Percentiles rank a stretch among this genome's conserved stretches.
These are phyloP conservation scores for Sebastes vulpes DNA, from an alignment of 2,797 vertebrate genomes.

Conservation along the genomic window DNA sequence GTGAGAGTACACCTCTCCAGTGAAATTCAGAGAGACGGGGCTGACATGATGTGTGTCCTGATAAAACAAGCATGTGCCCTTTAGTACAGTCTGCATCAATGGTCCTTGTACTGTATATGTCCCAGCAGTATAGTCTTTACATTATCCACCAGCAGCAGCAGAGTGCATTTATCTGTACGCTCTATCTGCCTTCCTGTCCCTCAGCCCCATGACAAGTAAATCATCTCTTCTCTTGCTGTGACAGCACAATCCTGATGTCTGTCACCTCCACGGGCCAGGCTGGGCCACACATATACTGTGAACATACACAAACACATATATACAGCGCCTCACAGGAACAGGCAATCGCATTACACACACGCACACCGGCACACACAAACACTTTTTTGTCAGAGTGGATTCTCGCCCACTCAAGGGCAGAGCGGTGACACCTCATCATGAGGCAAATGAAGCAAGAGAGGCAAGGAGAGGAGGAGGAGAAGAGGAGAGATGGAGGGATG, in stretches of 20 bases:
- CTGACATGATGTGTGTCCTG: slow-evolving; percentile 20
- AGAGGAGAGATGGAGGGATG: slow-evolving; percentile 59
- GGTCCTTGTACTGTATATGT: slow-evolving; percentile 19
- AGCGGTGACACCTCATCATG: slow-evolving; percentile 84
- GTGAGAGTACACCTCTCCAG: not conserved
- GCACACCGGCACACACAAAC: slow-evolving; percentile 30
- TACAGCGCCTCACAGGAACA: slow-evolving; percentile 1
- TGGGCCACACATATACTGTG: slow-evolving; percentile 56
- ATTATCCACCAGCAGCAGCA: slow-evolving; percentile 38
- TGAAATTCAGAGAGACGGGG: not conserved
- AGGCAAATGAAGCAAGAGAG: slow-evolving; percentile 82
- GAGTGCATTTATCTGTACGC: slow-evolving; percentile 65
- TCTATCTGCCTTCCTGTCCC: slow-evolving; percentile 67
- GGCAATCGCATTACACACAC: slow-evolving; percentile 45
- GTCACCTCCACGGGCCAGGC: slow-evolving; percentile 64
- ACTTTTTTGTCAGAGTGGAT: slow-evolving; percentile 64
- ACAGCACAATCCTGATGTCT: slow-evolving; percentile 73
- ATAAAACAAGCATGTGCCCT: slow-evolving; percentile 26
- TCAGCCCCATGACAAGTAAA: slow-evolving; percentile 77
- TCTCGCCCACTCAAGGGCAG: slow-evolving; percentile 76
- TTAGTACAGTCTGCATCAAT: slow-evolving; percentile 15
- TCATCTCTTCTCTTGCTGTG: slow-evolving; percentile 76
- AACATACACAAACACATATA: not conserved
- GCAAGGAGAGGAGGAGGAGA: slow-evolving; percentile 54
- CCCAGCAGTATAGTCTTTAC: slow-evolving; percentile 56